These are phyloP conservation scores for Carcinoscorpius rotundicauda DNA, from an alignment of 1,140 invertebrate genomes.

Conservation along the genomic window DNA sequence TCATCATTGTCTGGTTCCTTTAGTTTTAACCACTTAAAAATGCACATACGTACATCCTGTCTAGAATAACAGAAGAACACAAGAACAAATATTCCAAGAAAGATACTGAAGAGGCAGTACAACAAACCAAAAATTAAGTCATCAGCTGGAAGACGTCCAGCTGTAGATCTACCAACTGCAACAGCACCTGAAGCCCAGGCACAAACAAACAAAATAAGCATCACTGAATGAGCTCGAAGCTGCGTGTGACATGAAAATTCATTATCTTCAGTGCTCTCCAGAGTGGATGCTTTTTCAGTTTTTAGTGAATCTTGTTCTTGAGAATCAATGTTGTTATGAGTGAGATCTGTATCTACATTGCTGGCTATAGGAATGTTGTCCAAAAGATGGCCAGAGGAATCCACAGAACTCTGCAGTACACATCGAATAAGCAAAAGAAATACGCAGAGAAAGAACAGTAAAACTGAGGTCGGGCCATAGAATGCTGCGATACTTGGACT, in stretches of 20 bases:
- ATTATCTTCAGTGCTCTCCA: constrained; percentile 49
- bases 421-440: constrained; percentile 60
- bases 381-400: constrained; percentile 43
- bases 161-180: constrained; percentile 49
- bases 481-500: constrained; percentile 65
- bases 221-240: constrained; percentile 60
- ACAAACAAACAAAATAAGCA: constrained; percentile 55
- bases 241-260: constrained; percentile 70
- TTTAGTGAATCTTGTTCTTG: constrained; percentile 47
- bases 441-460: constrained; percentile 52
- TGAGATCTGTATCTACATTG: constrained; percentile 50
- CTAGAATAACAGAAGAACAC: constrained; percentile 73
- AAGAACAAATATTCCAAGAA: constrained; percentile 66
- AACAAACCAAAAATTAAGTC: constrained; percentile 63
- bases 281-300: constrained; percentile 42
- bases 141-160: constrained; percentile 48
- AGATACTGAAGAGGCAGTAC: constrained; percentile 54
- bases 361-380: constrained; percentile 68
- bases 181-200: constrained; percentile 60
- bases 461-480: constrained; percentile 58
- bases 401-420: constrained; percentile 39
- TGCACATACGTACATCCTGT: constrained; percentile 58
- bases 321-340: constrained; percentile 23
- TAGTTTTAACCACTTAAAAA: background rate
- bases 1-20: constrained; percentile 50